Percentiles rank a stretch among this genome's conserved stretches.
Evolutionary conservation across 2,797 vertebrate genomes (phyloP).

Genomic region (Scyliorhinus canicula): DNA sequence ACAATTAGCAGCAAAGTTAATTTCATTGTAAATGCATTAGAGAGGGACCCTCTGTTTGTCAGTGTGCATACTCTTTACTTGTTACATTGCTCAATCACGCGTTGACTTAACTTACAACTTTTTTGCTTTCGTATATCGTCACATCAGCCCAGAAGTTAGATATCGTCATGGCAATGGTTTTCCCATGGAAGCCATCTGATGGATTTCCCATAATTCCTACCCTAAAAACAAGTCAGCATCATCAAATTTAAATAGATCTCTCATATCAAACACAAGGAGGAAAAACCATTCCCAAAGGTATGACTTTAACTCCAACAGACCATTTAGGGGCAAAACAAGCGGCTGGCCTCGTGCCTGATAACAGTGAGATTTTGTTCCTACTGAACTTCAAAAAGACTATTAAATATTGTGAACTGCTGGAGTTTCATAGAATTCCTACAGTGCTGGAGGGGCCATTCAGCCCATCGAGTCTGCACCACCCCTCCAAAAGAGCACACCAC

Average conservation of each 20-base stretch:
- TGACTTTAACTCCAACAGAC: background rate
- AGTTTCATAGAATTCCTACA: no score
- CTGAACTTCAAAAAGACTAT: background rate
- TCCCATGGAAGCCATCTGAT: slow-evolving; percentile 73
- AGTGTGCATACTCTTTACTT: background rate
- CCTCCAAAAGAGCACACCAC: no score
- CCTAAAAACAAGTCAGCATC: slow-evolving; percentile 47
- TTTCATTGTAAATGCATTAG: background rate
- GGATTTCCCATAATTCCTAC: slow-evolving; percentile 75
- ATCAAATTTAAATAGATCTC: background rate
- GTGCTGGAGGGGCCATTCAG: no score
- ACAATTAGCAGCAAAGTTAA: background rate
- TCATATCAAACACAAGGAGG: background rate
- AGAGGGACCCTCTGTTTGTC: background rate
- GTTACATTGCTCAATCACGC: background rate
- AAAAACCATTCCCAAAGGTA: background rate
- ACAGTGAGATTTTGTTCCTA: background rate
- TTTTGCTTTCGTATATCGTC: slow-evolving; percentile 65
- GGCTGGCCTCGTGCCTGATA: background rate
- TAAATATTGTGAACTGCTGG: background rate
- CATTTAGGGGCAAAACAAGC: background rate
- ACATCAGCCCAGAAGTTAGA: slow-evolving; percentile 78
- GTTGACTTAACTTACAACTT: slow-evolving; percentile 57
- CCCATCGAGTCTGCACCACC: no score
- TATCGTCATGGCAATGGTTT: slow-evolving; percentile 74